Percentiles rank a stretch among this genome's conserved stretches.
phyloP scores from a whole-genome alignment of 2,113 vertebrate genomes.

The Corythoichthys haematopterus region DNA sequence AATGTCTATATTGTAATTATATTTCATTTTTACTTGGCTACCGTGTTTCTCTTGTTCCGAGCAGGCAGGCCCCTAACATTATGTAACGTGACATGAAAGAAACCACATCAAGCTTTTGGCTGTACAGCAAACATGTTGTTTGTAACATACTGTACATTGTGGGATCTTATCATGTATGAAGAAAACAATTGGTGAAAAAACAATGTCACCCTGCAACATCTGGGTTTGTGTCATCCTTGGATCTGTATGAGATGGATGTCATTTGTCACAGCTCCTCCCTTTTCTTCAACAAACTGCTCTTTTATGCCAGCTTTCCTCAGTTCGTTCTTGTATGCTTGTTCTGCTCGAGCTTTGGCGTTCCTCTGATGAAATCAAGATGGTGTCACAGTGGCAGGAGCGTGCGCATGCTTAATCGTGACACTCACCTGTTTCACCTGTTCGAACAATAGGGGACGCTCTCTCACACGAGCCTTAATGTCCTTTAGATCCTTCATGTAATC shows the following conservation, averaged over 20 bases:
- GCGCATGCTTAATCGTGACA: neutral
- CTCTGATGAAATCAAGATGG: slow-evolving; percentile 53
- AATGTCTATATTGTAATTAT: slow-evolving; percentile 63
- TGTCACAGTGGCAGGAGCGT: neutral
- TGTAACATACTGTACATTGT: slow-evolving; percentile 52
- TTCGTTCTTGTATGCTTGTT: slow-evolving; percentile 74
- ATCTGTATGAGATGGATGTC: slow-evolving; percentile 16
- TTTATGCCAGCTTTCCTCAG: slow-evolving; percentile 78
- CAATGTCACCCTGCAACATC: slow-evolving; percentile 31
- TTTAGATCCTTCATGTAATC: slow-evolving; percentile 85
- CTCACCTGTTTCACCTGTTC: slow-evolving; percentile 81
- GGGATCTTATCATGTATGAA: slow-evolving; percentile 40
- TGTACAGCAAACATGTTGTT: slow-evolving; percentile 41
- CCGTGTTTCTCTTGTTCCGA: slow-evolving; percentile 39
- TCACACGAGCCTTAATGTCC: slow-evolving; percentile 83
- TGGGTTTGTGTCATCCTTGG: slow-evolving; percentile 24
- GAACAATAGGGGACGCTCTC: slow-evolving; percentile 84
- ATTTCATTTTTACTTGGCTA: slow-evolving; percentile 61
- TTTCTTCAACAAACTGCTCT: slow-evolving; percentile 81
- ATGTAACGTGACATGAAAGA: slow-evolving; percentile 58
- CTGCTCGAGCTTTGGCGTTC: slow-evolving; percentile 76
- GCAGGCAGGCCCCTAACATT: slow-evolving; percentile 53
- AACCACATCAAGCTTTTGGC: slow-evolving; percentile 61
- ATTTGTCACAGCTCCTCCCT: slow-evolving; percentile 57
- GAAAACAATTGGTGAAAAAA: slow-evolving; percentile 20